Evolutionary conservation across 2,113 vertebrate genomes (phyloP).

Genomic region (Bettongia penicillata): DNA sequence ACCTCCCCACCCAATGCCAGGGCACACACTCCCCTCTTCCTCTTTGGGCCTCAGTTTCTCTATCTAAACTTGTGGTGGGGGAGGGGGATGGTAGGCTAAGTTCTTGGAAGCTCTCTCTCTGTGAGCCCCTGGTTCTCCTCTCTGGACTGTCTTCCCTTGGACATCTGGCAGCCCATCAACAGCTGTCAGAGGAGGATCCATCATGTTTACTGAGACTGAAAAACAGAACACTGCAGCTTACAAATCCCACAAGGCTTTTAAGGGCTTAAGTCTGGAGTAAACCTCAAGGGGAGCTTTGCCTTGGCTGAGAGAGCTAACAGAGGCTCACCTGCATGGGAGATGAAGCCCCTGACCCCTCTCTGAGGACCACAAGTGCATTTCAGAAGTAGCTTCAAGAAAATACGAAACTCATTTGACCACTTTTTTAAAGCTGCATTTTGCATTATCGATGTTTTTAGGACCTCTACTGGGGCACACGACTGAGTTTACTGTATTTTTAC

Average conservation of each 20-base stretch:
- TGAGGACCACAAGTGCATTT: no score
- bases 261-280: neutral
- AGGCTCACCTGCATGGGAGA: neutral
- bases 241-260: neutral
- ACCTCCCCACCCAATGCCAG: no score
- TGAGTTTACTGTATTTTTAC: neutral
- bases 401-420: accelerated
- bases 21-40: no score
- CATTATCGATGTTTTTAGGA: neutral
- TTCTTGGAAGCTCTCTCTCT: neutral
- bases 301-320: neutral
- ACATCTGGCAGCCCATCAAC: neutral
- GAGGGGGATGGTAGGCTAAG: neutral
- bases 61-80: neutral
- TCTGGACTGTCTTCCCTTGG: neutral
- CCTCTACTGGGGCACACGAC: neutral
- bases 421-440: neutral
- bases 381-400: neutral
- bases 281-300: neutral
- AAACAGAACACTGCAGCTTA: neutral
- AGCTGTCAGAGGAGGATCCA: neutral
- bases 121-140: neutral
- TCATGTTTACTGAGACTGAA: neutral
- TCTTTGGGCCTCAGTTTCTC: neutral
- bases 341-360: neutral